Conservation (phyloP, 2,888 invertebrate species). For the Drosophila anomalata region DNA sequence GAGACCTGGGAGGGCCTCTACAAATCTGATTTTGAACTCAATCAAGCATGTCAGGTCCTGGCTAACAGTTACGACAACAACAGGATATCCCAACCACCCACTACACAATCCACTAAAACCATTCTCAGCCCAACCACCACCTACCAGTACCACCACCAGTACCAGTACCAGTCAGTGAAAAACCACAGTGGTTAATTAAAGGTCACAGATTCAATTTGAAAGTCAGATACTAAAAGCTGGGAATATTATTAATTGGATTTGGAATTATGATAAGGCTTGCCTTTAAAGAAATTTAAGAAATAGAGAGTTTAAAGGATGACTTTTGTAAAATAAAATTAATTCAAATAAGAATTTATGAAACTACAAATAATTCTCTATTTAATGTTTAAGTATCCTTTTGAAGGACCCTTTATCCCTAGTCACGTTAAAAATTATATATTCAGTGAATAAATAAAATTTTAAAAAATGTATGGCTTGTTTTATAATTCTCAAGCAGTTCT, state of each 20-base stretch:
- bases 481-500: no score
- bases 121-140: neutral
- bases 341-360: no score
- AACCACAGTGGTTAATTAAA: constrained; percentile 6
- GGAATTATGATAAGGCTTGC: neutral
- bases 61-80: constrained; percentile 29
- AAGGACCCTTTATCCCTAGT: no score
- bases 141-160: no score
- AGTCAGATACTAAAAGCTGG: constrained; percentile 1
- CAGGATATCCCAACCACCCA: neutral
- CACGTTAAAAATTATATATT: no score
- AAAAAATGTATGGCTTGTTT: no score
- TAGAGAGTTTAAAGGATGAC: no score
- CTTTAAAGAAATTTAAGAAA: neutral
- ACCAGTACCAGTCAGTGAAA: neutral
- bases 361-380: no score
- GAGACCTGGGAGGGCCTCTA: constrained; percentile 6
- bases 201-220: neutral
- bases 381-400: no score
- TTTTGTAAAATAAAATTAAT: no score
- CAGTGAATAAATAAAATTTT: no score
- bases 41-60: constrained; percentile 42
- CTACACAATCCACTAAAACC: neutral
- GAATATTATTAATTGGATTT: constrained; percentile 1
- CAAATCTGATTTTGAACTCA: constrained; percentile 51